phyloP scores from a whole-genome alignment of 2,113 vertebrate species.

The Piaya cayana region DNA sequence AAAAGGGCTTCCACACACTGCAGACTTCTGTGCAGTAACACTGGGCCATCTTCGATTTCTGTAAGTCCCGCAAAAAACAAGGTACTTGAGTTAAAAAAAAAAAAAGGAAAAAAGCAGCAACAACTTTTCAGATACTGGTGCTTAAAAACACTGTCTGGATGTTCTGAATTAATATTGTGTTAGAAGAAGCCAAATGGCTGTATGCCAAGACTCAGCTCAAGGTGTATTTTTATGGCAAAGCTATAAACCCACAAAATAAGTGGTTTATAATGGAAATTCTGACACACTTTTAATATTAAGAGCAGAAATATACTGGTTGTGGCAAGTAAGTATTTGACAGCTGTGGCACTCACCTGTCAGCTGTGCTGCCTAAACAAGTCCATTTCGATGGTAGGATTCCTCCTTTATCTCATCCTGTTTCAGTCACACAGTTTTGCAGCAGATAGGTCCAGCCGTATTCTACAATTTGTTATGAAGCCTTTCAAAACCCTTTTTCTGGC shows the following conservation, averaged over 20 bases:
- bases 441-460: background rate
- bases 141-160: conserved; percentile 53
- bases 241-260: conserved; percentile 77
- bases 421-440: background rate
- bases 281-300: conserved; percentile 70
- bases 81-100: background rate
- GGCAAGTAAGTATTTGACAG: conserved; percentile 38
- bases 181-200: conserved; percentile 55
- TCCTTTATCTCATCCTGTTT: background rate
- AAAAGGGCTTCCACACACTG: background rate
- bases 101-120: background rate
- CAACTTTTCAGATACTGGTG: background rate
- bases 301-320: conserved; percentile 17
- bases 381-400: background rate
- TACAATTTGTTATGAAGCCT: background rate
- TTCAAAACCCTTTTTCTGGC: background rate
- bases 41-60: background rate
- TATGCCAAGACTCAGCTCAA: conserved; percentile 68
- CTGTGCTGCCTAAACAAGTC: background rate
- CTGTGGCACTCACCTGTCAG: conserved; percentile 45
- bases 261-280: conserved; percentile 80
- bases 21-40: background rate
- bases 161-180: conserved; percentile 57
- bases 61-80: background rate
- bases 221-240: conserved; percentile 77